Conservation (phyloP, 2,888 invertebrate genomes). For the Thereva unica region DNA sequence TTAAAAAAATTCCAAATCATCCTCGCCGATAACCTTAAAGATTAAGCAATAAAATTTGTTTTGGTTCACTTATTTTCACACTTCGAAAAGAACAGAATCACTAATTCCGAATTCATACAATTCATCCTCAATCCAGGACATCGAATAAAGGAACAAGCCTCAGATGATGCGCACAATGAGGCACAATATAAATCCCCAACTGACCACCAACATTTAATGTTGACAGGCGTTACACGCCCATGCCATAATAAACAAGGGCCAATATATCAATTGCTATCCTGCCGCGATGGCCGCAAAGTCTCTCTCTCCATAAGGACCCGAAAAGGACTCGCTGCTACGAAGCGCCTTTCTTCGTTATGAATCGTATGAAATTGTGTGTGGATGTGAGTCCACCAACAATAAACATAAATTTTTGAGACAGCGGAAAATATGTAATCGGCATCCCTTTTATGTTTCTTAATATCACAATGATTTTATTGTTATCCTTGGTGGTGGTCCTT, state of each 20-base stretch:
- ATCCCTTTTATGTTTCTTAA: conserved; percentile 37
- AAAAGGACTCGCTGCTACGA: background rate
- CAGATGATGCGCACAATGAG: background rate
- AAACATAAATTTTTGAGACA: conserved; percentile 23
- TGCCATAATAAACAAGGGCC: conserved; percentile 55
- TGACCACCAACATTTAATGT: conserved; percentile 59
- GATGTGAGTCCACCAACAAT: conserved; percentile 27
- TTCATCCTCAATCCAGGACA: conserved; percentile 20
- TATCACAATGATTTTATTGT: conserved; percentile 39
- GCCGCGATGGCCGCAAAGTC: conserved; percentile 5
- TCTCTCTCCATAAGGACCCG: background rate
- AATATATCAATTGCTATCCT: conserved; percentile 46
- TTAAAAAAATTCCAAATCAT: too few species aligned
- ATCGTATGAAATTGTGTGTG: conserved; percentile 40
- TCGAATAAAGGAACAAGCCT: background rate
- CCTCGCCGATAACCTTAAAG: conserved; percentile 44
- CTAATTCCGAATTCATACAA: conserved; percentile 42
- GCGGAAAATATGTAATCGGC: conserved; percentile 24
- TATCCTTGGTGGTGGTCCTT: conserved; percentile 39
- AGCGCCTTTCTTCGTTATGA: conserved; percentile 35
- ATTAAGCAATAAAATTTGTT: conserved; percentile 60
- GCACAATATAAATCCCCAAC: conserved; percentile 6
- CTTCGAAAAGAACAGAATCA: conserved; percentile 38
- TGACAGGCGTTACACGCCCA: conserved; percentile 59
- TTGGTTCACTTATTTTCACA: conserved; percentile 56